These are phyloP conservation scores for Eira barbara DNA, from an alignment of 2,113 vertebrate genomes.

Conservation along the genomic window DNA sequence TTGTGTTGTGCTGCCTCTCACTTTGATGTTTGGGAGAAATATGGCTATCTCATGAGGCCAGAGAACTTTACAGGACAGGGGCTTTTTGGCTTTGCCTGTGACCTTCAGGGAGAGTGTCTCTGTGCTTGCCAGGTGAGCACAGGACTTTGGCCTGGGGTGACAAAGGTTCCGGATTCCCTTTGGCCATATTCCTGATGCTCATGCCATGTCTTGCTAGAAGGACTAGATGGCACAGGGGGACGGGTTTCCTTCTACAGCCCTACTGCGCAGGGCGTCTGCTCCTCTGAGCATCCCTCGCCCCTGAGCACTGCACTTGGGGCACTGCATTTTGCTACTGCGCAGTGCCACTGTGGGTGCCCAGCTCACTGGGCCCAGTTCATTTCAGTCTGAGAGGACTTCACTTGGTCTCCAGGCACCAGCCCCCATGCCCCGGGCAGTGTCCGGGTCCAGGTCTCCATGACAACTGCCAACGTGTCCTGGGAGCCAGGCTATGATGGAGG, in stretches of 20 bases:
- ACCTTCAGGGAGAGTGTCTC: neutral
- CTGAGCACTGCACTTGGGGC: rapidly evolving
- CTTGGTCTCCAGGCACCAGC: conserved; percentile 91
- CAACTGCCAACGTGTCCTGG: conserved; percentile 98
- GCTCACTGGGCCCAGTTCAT: neutral
- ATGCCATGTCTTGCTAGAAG: neutral
- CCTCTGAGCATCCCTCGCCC: rapidly evolving
- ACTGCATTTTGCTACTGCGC: rapidly evolving
- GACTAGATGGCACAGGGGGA: neutral
- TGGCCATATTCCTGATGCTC: neutral
- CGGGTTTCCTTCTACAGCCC: neutral
- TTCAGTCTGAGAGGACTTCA: conserved; percentile 41
- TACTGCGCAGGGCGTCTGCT: too few species aligned
- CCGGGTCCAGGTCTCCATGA: conserved; percentile 93
- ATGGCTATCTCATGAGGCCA: neutral
- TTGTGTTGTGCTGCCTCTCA: neutral
- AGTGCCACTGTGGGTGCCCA: neutral
- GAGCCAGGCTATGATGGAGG: conserved; percentile 98
- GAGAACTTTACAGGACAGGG: neutral
- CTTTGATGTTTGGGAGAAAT: rapidly evolving
- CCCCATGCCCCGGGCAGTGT: conserved; percentile 95
- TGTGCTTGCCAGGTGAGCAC: neutral
- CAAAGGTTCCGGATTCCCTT: neutral
- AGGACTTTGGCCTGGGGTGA: neutral
- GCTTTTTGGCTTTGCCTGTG: neutral